phyloP scores from a whole-genome alignment of 2,888 invertebrate species.

The Dynastes grantii region DNA sequence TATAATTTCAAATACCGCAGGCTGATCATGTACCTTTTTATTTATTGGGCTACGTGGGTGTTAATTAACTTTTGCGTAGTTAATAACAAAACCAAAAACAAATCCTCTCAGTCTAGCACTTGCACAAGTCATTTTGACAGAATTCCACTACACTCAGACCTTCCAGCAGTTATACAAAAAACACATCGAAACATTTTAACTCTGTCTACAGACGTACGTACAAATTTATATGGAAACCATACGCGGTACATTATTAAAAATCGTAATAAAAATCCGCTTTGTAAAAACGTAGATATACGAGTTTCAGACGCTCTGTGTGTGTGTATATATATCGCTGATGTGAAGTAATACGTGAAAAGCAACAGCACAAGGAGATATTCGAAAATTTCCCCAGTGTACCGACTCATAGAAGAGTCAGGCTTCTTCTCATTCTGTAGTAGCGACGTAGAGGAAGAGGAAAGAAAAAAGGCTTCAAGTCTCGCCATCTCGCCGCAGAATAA shows the following conservation, averaged over 20 bases:
- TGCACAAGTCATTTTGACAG: no score
- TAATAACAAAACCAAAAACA: no score
- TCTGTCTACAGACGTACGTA: neutral
- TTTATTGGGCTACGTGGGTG: neutral
- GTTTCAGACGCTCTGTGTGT: neutral
- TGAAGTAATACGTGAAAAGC: neutral
- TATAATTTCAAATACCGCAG: neutral
- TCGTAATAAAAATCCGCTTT: slow-evolving; percentile 7
- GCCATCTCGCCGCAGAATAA: neutral
- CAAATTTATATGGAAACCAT: neutral
- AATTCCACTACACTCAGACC: no score
- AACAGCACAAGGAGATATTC: slow-evolving; percentile 54
- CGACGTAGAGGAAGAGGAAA: neutral
- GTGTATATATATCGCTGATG: neutral
- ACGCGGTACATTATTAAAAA: neutral
- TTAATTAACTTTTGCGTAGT: neutral
- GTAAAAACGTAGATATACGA: neutral
- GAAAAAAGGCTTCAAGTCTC: neutral
- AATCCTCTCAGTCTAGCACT: no score
- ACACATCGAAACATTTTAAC: no score
- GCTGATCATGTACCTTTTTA: neutral
- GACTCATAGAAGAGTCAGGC: neutral
- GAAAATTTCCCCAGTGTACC: slow-evolving; percentile 60
- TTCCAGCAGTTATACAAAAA: no score
- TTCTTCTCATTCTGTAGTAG: neutral